Conservation (phyloP, 2,888 invertebrate species). For the Plagodis pulveraria region DNA sequence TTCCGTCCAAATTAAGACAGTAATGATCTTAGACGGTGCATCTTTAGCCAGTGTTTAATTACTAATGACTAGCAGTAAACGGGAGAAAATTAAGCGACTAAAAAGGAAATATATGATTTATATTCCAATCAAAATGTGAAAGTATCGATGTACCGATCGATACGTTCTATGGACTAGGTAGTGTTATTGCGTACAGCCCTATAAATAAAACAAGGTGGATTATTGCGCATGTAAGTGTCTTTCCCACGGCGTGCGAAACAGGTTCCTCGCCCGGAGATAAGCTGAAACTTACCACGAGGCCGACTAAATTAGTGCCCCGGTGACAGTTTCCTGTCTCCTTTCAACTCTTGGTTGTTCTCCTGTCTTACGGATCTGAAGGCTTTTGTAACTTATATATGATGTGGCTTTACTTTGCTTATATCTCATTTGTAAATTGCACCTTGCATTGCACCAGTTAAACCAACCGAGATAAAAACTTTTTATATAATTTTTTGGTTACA, state of each 20-base stretch:
- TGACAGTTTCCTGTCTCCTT: slow-evolving; percentile 79
- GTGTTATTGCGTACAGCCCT: slow-evolving; percentile 59
- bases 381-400: not conserved
- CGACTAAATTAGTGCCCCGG: slow-evolving; percentile 75
- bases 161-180: slow-evolving; percentile 37
- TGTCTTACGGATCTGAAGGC: slow-evolving; percentile 27
- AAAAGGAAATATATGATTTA: slow-evolving; percentile 36
- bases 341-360: slow-evolving; percentile 47
- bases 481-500: too few relatives aligned
- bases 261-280: slow-evolving; percentile 73
- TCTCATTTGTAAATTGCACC: too few relatives aligned
- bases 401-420: too few relatives aligned
- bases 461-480: too few relatives aligned
- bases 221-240: slow-evolving; percentile 72
- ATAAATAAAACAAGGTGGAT: slow-evolving; percentile 73
- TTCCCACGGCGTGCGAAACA: slow-evolving; percentile 83
- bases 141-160: slow-evolving; percentile 51
- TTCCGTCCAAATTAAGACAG: slow-evolving; percentile 30
- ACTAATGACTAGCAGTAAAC: slow-evolving; percentile 29
- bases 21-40: slow-evolving; percentile 30
- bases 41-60: slow-evolving; percentile 32
- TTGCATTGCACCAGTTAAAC: too few relatives aligned
- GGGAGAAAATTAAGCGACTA: slow-evolving; percentile 29
- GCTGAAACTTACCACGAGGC: slow-evolving; percentile 75
- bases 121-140: slow-evolving; percentile 51